Evolutionary conservation across 2,113 vertebrate genomes (phyloP), one percentile per base, ranked within the genome.

Genomic region (Prolemur simus): DNA sequence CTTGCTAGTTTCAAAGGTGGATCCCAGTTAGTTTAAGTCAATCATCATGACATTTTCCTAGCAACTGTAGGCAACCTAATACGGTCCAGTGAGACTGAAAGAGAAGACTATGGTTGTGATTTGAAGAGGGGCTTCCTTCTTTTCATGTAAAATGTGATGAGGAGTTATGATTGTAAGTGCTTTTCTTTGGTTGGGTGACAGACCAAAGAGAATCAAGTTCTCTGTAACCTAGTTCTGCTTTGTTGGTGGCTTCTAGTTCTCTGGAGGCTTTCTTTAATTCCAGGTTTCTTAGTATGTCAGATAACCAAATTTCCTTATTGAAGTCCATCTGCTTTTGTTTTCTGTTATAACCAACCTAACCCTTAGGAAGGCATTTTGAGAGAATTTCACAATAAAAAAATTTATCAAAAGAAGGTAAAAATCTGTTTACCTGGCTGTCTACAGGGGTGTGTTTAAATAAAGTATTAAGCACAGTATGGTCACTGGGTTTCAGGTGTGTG

Each of bases 221-320:
- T 73, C 25, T 63, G 52, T 85, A 56, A 76, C 69, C 69, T 56
- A 58, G 52, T 92, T 76, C 23, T 54, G 17, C 5, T 64, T 80
- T n/a, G 15, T 71, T 23, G 9, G 77, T 76, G 71, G 21, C 21
- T 10, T 90, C 14, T 68, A 63, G 56, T 54, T 95, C 66, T 10
- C 56, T 84, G 3, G 9, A 32, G 39, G n/a, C 15, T 94, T 92
- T n/a, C 17, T 45, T 74, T 81, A 76, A 25, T 87, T 95, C 37
- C 63, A n/a, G 37, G 6, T 45, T 92, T 92, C 32, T 96, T 78
- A 74, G 73, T 73, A 81, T 90, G 32, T 78, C 56, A 87, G n/a
- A 69, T 82, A 64, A 76, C 56, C 25, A 66, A 9, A 9, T 90
- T 94, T 82, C 7, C 7, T 69, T 63, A 39, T 21, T 84, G 47